Percentiles rank a stretch among this genome's conserved stretches.
Evolutionary conservation across 1,140 invertebrate genomes (phyloP).

Genomic region (Palaemon carinicauda): DNA sequence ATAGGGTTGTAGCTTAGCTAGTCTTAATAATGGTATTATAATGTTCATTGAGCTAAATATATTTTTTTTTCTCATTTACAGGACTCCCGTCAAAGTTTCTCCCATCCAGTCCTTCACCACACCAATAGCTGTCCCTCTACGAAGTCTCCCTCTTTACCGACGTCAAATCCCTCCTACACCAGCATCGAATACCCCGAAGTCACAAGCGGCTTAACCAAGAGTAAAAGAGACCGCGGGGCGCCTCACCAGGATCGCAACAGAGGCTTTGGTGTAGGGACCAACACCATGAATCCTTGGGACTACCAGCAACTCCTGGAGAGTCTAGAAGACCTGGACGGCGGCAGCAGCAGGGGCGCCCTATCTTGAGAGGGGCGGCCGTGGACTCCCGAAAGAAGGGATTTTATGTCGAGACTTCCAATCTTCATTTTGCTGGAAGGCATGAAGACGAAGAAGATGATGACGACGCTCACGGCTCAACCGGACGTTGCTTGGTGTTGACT

Average conservation of each 20-base stretch:
- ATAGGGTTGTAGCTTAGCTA: too few species aligned
- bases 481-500: too few species aligned
- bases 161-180: background rate
- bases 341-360: conserved; percentile 25
- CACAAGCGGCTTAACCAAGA: background rate
- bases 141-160: background rate
- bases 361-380: conserved; percentile 1
- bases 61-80: background rate
- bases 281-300: conserved; percentile 36
- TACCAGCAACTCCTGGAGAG: conserved; percentile 41
- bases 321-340: conserved; percentile 22
- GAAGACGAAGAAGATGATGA: background rate
- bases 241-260: background rate
- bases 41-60: background rate
- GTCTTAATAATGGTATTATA: too few species aligned
- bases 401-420: background rate
- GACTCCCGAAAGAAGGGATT: background rate
- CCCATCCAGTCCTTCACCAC: background rate
- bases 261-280: background rate
- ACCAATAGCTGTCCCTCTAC: background rate
- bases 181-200: background rate
- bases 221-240: background rate
- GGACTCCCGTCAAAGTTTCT: background rate
- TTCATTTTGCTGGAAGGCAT: background rate
- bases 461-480: background rate